Evolutionary conservation across 2,113 vertebrate genomes (phyloP).

Genomic region (Halichoeres trimaculatus): DNA sequence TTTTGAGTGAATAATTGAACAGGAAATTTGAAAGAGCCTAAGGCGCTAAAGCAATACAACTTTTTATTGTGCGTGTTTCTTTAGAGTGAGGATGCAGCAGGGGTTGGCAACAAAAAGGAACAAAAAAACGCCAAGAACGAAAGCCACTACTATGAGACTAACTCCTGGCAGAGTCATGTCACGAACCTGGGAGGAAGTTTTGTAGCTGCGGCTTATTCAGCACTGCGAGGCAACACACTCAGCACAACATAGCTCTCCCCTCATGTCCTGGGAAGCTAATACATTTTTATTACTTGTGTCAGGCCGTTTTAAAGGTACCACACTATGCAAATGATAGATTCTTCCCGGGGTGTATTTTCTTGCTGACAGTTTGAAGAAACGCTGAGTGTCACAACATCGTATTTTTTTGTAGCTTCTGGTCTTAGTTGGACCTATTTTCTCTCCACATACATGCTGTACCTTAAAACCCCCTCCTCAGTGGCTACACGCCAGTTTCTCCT

Average conservation of each 20-base stretch:
- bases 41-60: conserved; percentile 47
- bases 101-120: conserved; percentile 41
- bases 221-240: conserved; percentile 68
- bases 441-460: conserved; percentile 43
- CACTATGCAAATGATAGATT: conserved; percentile 79
- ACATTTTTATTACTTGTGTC: conserved; percentile 81
- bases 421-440: conserved; percentile 51
- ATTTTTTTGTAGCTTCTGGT: conserved; percentile 49
- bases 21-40: conserved; percentile 34
- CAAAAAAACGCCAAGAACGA: conserved; percentile 38
- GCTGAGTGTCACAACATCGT: conserved; percentile 72
- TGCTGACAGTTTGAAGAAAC: conserved; percentile 77
- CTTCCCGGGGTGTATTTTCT: conserved; percentile 74
- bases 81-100: conserved; percentile 17
- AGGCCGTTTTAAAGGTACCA: conserved; percentile 72
- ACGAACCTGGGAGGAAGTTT: conserved; percentile 65
- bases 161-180: conserved; percentile 64
- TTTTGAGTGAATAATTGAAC: conserved; percentile 48
- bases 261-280: conserved; percentile 70
- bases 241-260: conserved; percentile 69
- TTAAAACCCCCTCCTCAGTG: conserved; percentile 37
- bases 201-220: conserved; percentile 75
- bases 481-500: conserved; percentile 19
- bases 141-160: conserved; percentile 66
- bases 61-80: not conserved